phyloP scores from a whole-genome alignment of 2,797 vertebrate species.

The Periophthalmus magnuspinnatus region DNA sequence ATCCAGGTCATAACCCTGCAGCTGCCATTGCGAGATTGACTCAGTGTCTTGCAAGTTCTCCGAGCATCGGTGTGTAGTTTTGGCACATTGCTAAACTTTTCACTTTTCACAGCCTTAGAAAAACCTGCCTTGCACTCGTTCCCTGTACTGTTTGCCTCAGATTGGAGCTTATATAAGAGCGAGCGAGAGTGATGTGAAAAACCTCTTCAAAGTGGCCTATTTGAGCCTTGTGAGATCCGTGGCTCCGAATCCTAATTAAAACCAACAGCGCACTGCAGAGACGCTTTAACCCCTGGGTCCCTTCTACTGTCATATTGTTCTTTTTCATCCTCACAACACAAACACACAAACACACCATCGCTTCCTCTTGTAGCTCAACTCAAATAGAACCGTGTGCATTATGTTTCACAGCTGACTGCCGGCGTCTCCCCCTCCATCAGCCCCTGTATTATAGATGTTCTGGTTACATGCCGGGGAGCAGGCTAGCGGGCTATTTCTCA shows the following conservation, averaged over 20 bases:
- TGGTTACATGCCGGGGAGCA: slow-evolving; percentile 36
- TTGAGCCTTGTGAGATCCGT: slow-evolving; percentile 41
- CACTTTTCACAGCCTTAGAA: neutral
- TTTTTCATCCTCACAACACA: slow-evolving; percentile 41
- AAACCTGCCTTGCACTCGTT: neutral
- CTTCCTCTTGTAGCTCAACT: slow-evolving; percentile 26
- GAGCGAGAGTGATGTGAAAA: slow-evolving; percentile 20
- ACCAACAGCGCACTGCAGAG: slow-evolving; percentile 27
- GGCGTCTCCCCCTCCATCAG: slow-evolving; percentile 9
- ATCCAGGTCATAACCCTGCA: neutral
- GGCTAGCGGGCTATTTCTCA: slow-evolving; percentile 41
- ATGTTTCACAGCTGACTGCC: slow-evolving; percentile 20
- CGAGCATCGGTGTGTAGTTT: neutral
- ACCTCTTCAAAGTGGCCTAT: slow-evolving; percentile 50
- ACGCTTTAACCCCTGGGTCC: slow-evolving; percentile 31
- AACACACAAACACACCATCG: slow-evolving; percentile 35
- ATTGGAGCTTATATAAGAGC: slow-evolving; percentile 40
- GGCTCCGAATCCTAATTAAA: slow-evolving; percentile 48
- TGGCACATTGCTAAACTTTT: neutral
- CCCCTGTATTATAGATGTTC: slow-evolving; percentile 43
- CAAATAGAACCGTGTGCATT: slow-evolving; percentile 34
- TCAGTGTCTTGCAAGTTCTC: neutral
- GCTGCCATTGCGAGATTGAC: neutral
- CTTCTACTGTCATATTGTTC: slow-evolving; percentile 39
- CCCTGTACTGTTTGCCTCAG: slow-evolving; percentile 4